A percentile compares a stretch with the other conserved stretches of the same genome.
Conservation (phyloP, 2,888 invertebrate species). For the Lacanobia oleracea region DNA sequence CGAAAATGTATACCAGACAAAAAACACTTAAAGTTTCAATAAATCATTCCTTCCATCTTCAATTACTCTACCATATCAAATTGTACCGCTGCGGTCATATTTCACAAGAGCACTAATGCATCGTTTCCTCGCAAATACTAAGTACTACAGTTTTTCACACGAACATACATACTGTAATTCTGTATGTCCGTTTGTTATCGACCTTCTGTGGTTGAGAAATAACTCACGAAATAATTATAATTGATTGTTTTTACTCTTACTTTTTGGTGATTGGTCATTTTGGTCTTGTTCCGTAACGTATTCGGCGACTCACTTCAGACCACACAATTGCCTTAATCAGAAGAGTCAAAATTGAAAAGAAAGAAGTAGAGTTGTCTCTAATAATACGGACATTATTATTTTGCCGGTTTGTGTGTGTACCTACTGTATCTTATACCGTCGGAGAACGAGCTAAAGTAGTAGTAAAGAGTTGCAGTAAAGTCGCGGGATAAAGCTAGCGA, state of each 20-base stretch:
- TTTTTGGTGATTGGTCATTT: slow-evolving; percentile 51
- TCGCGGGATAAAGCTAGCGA: not conserved
- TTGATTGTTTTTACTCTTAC: slow-evolving; percentile 67
- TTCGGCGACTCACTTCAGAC: not conserved
- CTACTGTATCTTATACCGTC: too few species aligned
- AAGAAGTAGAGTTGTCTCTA: not conserved
- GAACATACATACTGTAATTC: slow-evolving; percentile 72
- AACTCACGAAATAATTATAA: slow-evolving; percentile 56
- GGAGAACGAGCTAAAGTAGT: too few species aligned
- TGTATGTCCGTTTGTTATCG: slow-evolving; percentile 72
- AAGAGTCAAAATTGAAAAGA: not conserved
- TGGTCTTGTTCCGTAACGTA: slow-evolving; percentile 16
- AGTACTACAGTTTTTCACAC: slow-evolving; percentile 79
- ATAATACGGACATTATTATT: too few species aligned
- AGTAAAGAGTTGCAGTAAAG: too few species aligned
- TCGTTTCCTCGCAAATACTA: slow-evolving; percentile 69
- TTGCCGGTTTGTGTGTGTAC: too few species aligned
- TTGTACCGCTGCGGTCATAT: slow-evolving; percentile 56
- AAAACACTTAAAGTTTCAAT: not conserved
- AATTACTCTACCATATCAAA: slow-evolving; percentile 26
- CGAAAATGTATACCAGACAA: too few species aligned
- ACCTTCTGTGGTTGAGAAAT: slow-evolving; percentile 63
- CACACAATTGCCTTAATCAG: too few species aligned
- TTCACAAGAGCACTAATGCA: slow-evolving; percentile 72
- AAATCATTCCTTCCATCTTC: slow-evolving; percentile 21